Base-by-base conservation (phyloP, 1,140 invertebrate genomes). In the Gonatopus flavifemur region DNA sequence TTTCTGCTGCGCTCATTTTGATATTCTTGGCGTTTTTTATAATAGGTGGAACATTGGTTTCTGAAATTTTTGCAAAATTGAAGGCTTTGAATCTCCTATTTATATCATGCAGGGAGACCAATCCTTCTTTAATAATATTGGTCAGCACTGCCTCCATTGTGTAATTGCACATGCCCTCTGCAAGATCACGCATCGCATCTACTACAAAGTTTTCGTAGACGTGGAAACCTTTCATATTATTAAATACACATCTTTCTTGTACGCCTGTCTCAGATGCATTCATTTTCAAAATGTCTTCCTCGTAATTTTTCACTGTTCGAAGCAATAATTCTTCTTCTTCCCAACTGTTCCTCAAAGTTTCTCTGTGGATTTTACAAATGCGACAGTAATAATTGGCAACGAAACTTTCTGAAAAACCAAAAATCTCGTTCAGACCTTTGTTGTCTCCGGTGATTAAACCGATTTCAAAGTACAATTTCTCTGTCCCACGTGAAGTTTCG, bases 381-480 rank as follows among this genome's bases (percentile, higher is more conserved):
- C 28, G 24, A 18, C 50, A 52, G 3, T 19, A 37, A 36, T 25
- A 30, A 13, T 25, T 37, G 12, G 30, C n/a, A 15, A 20, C 16
- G 13, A 52, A 52, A 40, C 43, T 20, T 40, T 39, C 22, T 13
- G 13, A 16, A 12, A 50, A 50, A 13, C 40, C 40, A 2, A 50
- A 31, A 22, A 43, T 37, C 8, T 22, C 22, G 21, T 52, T 36
- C 25, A 46, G 20, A 10, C 33, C 43, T 16, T 46, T 28, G 25
- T 52, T 52, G 24, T 52, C 50, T 7, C 50, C 50, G 4, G 32
- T 52, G 5, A 52, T 31, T 18, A 8, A 15, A 16, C 13, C 36
- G 18, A 45, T 12, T 16, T 20, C 39, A 30, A 52, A 46, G 25
- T 52, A 46, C 2, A 52, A 13, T 21, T 39, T n/a, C 8, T 33